Conservation (phyloP, 2,888 invertebrate genomes). For the Keiferia lycopersicella region DNA sequence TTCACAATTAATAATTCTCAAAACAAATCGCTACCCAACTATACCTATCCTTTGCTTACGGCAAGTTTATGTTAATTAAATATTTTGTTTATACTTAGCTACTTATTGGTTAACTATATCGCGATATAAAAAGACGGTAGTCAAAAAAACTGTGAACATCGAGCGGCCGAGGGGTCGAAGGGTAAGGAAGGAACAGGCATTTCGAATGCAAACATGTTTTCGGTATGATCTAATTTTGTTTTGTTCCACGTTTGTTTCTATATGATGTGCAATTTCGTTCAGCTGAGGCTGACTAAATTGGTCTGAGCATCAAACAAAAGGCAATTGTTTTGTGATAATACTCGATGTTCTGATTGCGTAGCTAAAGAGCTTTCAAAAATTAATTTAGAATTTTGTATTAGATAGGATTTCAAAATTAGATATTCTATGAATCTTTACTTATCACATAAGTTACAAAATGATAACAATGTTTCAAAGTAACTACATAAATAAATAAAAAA, state of each 20-base stretch:
- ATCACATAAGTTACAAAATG: background rate
- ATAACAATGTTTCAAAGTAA: background rate
- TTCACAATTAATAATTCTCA: no score
- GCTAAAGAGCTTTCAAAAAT: slow-evolving; percentile 1
- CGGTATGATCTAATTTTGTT: slow-evolving; percentile 61
- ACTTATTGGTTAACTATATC: slow-evolving; percentile 36
- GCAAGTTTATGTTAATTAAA: no score
- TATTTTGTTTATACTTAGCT: no score
- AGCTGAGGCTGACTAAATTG: slow-evolving; percentile 61
- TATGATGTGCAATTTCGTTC: slow-evolving; percentile 64
- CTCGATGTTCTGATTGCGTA: slow-evolving; percentile 26
- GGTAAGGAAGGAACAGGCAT: slow-evolving; percentile 51
- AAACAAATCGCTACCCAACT: no score
- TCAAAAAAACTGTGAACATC: slow-evolving; percentile 46
- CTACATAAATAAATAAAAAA: background rate
- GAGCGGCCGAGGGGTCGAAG: slow-evolving; percentile 43
- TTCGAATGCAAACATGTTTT: slow-evolving; percentile 62
- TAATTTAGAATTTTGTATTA: background rate
- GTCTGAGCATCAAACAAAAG: slow-evolving; percentile 59
- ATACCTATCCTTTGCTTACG: no score
- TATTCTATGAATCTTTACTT: background rate
- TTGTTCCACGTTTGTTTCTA: slow-evolving; percentile 57
- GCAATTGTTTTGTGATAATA: slow-evolving; percentile 41
- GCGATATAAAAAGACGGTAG: slow-evolving; percentile 48
- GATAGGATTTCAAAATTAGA: background rate